Conservation (phyloP, 2,888 invertebrate genomes). For the Lottia scabra region DNA sequence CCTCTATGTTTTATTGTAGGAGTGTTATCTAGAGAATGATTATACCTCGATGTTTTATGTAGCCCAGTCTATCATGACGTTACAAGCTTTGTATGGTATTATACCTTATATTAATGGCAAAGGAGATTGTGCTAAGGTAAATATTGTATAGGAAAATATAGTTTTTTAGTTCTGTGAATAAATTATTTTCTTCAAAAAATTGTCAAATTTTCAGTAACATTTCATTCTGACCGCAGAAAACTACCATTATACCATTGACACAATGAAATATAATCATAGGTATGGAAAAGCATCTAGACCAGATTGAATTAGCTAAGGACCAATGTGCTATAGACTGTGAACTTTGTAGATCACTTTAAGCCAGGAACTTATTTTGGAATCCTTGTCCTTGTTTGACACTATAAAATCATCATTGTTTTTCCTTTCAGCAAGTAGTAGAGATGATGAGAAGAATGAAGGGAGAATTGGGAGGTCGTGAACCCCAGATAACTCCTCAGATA, state of each 20-base stretch:
- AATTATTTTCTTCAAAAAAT: too few species aligned
- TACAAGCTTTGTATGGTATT: slow-evolving; percentile 90
- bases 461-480: slow-evolving; percentile 74
- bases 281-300: too few species aligned
- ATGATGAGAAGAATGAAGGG: slow-evolving; percentile 79
- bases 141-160: not conserved
- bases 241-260: too few species aligned
- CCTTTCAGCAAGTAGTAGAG: slow-evolving; percentile 81
- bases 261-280: too few species aligned
- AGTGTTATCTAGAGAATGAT: slow-evolving; percentile 89
- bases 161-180: too few species aligned
- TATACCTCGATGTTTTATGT: slow-evolving; percentile 88
- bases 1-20: slow-evolving; percentile 71
- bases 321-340: too few species aligned
- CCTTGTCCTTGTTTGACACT: too few species aligned
- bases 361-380: too few species aligned
- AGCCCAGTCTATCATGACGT: slow-evolving; percentile 85
- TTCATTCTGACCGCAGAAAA: not conserved
- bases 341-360: too few species aligned
- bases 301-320: too few species aligned
- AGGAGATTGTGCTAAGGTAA: slow-evolving; percentile 82
- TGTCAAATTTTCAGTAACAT: too few species aligned
- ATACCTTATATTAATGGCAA: slow-evolving; percentile 91
- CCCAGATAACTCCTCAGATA: slow-evolving; percentile 76
- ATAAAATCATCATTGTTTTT: too few species aligned